A percentile compares a stretch with the other conserved stretches of the same genome.
Evolutionary conservation across 1,140 invertebrate species (phyloP).

Genomic region (Antheraea mylitta): DNA sequence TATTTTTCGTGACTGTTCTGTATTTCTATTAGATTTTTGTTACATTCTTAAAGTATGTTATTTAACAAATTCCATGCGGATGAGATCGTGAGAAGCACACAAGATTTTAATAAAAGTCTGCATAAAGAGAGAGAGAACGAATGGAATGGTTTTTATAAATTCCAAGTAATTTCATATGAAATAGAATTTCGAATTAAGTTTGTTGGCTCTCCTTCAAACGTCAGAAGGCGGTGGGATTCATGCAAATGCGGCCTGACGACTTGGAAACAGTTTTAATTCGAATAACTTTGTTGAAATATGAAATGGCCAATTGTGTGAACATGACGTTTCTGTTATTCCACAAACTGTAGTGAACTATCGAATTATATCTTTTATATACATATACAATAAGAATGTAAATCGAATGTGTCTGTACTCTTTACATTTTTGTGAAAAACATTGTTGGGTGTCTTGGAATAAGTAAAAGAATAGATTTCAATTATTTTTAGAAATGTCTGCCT

Average conservation of each 20-base stretch:
- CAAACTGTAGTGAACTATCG: background rate
- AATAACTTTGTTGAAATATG: conserved; percentile 15
- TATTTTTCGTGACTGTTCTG: background rate
- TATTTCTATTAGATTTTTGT: too few species aligned
- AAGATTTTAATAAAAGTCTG: background rate
- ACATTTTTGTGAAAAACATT: too few species aligned
- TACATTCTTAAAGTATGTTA: background rate
- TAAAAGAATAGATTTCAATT: too few species aligned
- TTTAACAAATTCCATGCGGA: background rate
- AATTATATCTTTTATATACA: too few species aligned
- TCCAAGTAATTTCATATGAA: conserved; percentile 5
- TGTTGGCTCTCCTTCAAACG: conserved; percentile 21
- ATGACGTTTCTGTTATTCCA: background rate
- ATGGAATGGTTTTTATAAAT: conserved; percentile 8
- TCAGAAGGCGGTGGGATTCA: conserved; percentile 10
- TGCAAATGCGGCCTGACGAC: conserved; percentile 17
- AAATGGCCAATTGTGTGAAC: conserved; percentile 1
- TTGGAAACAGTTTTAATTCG: conserved; percentile 19
- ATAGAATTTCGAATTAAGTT: conserved; percentile 14
- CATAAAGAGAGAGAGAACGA: background rate
- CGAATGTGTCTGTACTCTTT: too few species aligned
- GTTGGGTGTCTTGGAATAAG: too few species aligned
- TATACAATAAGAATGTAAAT: too few species aligned
- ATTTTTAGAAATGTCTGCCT: too few species aligned
- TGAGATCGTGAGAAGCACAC: background rate